Base-by-base conservation (phyloP, 2,888 invertebrate species). In the Meiosimyza decipiens region DNA sequence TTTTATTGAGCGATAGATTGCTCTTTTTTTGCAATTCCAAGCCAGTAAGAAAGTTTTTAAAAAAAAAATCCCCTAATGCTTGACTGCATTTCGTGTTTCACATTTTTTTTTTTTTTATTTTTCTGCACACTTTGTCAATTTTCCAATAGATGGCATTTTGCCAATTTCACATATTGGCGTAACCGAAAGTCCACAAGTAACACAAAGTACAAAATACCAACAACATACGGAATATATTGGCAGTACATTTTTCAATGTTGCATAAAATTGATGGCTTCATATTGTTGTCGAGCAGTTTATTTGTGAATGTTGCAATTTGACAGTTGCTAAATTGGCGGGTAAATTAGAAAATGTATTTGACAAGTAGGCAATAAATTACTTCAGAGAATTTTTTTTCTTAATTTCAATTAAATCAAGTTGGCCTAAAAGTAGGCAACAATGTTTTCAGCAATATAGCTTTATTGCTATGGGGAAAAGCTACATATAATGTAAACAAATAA, bases 371-470 rank as follows among this genome's bases (percentile, higher is more conserved):
- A 28, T 28, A 28, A 28, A 28, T 28, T 28, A 28, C 28, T 28
- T 28, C 4, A 28, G 28, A 28, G 2, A 28, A 22, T n/a, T 28
- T 28, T 28, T 28, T 28, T 28, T 9, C 9, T 40, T 9, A 40
- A 40, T 40, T 40, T 40, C 40, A 40, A 40, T 40, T 40, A 40
- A 40, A 40, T 9, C 40, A 5, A 59, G 13, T 51, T 57, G 4
- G 63, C 71, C 71, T 57, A 57, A 63, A 71, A 64, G 28, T 71
- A 64, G 55, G 55, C 64, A 18, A 54, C n/a, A 13, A 22, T 9
- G 4, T 57, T 63, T 62, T 3, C 9, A 1, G 0, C 40, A 7
- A 40, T 9, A 1, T 9, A 40, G 6, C 40, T 40, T 40, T 40
- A 40, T 7, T 40, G 40, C 40, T 9, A 5, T 40, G 40, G 40